Evolutionary conservation across 2,113 vertebrate genomes (phyloP).

Genomic region (Megaleporinus macrocephalus): DNA sequence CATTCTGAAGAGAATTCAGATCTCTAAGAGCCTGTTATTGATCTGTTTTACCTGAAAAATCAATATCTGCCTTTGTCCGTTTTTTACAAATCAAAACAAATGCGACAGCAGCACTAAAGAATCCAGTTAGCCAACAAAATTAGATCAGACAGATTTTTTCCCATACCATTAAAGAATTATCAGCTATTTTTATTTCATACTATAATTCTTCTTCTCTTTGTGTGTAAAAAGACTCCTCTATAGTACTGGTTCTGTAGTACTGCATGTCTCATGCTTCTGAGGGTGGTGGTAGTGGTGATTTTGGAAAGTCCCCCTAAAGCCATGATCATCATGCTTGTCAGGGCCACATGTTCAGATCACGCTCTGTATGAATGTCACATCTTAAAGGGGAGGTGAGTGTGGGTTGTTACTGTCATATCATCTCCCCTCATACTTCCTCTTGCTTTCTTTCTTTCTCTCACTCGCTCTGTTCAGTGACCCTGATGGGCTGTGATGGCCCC

Average conservation of each 20-base stretch:
- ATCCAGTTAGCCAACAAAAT: too few relatives aligned
- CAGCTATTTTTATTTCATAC: too few relatives aligned
- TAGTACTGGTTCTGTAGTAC: background rate
- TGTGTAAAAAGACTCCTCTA: background rate
- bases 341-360: background rate
- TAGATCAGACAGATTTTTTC: too few relatives aligned
- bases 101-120: too few relatives aligned
- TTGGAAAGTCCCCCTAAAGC: conserved; percentile 1
- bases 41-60: background rate
- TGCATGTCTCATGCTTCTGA: background rate
- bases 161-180: too few relatives aligned
- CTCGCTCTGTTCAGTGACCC: background rate
- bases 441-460: background rate
- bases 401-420: background rate
- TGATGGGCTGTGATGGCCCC: background rate
- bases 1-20: background rate
- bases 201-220: background rate
- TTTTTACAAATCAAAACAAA: too few relatives aligned
- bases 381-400: background rate
- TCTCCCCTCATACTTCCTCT: background rate
- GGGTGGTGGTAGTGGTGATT: background rate
- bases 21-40: background rate
- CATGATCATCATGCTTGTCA: background rate
- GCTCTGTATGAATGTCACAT: background rate
- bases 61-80: background rate